phyloP scores from a whole-genome alignment of 1,140 invertebrate genomes.

The Bombyx mandarina region DNA sequence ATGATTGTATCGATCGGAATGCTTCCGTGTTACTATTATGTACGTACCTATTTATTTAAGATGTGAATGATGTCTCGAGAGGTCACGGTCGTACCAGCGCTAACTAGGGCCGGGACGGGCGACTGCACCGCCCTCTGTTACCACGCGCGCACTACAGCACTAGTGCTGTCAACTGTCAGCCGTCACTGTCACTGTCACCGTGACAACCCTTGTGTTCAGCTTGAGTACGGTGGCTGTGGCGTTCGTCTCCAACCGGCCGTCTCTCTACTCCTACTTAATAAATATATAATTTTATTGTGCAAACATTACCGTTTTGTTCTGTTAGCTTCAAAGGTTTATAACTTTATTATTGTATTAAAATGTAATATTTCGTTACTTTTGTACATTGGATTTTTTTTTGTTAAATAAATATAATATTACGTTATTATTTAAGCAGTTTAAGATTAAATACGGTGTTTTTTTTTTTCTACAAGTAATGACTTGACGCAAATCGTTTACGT shows the following conservation, averaged over 20 bases:
- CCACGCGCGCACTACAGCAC: not conserved
- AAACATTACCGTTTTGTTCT: conserved; percentile 35
- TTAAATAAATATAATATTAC: conserved; percentile 45
- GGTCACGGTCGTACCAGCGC: conserved; percentile 8
- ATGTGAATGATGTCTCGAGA: conserved; percentile 17
- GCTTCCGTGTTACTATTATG: conserved; percentile 34
- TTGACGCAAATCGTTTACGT: conserved; percentile 43
- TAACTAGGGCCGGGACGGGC: not conserved
- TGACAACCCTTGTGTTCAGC: too few species aligned
- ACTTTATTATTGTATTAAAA: conserved; percentile 52
- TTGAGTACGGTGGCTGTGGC: conserved; percentile 1
- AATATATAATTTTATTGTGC: conserved; percentile 21
- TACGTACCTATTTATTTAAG: conserved; percentile 41
- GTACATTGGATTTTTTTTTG: conserved; percentile 64
- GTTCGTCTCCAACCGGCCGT: conserved; percentile 11
- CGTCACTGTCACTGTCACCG: too few species aligned
- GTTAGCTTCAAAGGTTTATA: conserved; percentile 47
- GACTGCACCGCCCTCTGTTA: not conserved
- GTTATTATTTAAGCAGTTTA: conserved; percentile 67
- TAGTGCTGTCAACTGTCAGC: not conserved
- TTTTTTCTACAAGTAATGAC: conserved; percentile 48
- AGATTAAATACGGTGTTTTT: conserved; percentile 54
- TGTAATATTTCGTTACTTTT: conserved; percentile 59
- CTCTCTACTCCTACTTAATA: conserved; percentile 17
- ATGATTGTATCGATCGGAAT: conserved; percentile 27